These are phyloP conservation scores for Pseudoips prasinana DNA, from an alignment of 2,888 invertebrate genomes.

Conservation along the genomic window DNA sequence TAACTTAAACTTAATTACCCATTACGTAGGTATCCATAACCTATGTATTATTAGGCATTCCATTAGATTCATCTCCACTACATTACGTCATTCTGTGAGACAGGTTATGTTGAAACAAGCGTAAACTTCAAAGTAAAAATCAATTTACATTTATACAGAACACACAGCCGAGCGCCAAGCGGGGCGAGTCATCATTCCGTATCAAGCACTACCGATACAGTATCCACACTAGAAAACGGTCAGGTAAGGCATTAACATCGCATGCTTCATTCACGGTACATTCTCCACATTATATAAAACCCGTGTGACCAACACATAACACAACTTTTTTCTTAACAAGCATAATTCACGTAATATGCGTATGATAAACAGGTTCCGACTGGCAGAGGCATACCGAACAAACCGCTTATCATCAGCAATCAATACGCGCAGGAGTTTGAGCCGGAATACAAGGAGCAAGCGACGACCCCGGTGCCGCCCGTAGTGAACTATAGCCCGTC, in stretches of 20 bases:
- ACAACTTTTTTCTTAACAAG: background rate
- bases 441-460: conserved; percentile 61
- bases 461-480: conserved; percentile 26
- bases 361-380: conserved; percentile 53
- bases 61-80: too few relatives aligned
- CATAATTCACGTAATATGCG: too few relatives aligned
- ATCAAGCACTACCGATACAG: conserved; percentile 70
- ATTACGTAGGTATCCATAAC: too few relatives aligned
- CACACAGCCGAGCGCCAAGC: conserved; percentile 75
- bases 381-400: conserved; percentile 65
- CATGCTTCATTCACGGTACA: conserved; percentile 13
- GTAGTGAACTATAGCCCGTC: conserved; percentile 46
- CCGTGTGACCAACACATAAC: background rate
- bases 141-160: conserved; percentile 43
- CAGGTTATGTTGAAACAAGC: too few relatives aligned
- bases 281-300: conserved; percentile 20
- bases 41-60: too few relatives aligned
- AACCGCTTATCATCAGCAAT: conserved; percentile 73
- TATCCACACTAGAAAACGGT: conserved; percentile 77
- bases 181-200: conserved; percentile 78
- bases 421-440: conserved; percentile 75
- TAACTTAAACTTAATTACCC: too few relatives aligned
- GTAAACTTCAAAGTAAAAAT: too few relatives aligned
- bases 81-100: too few relatives aligned
- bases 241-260: conserved; percentile 51